A percentile compares a stretch with the other conserved stretches of the same genome.
phyloP scores from a whole-genome alignment of 2,113 vertebrate species.

The Pyrgilauda ruficollis region DNA sequence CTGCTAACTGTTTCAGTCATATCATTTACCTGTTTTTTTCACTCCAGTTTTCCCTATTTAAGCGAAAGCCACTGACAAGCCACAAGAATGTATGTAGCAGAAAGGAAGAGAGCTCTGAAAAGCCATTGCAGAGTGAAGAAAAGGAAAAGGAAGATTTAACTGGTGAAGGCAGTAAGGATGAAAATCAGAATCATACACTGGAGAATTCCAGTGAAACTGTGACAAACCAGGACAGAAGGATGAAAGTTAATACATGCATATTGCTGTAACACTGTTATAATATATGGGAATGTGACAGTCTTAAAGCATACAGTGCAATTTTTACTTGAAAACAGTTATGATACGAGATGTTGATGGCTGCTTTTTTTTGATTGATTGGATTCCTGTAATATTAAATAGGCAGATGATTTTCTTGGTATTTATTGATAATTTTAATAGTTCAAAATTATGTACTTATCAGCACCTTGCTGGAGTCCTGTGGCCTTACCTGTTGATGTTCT shows the following conservation, averaged over 20 bases:
- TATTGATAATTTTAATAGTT: constrained; percentile 67
- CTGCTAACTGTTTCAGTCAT: neutral
- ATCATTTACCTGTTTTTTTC: neutral
- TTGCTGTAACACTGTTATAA: constrained; percentile 59
- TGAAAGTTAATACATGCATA: constrained; percentile 66
- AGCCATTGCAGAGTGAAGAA: constrained; percentile 36
- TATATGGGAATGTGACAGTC: constrained; percentile 19
- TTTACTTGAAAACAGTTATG: constrained; percentile 71
- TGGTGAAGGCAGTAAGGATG: constrained; percentile 56
- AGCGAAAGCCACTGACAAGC: constrained; percentile 45
- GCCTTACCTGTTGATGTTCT: constrained; percentile 72
- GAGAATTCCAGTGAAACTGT: constrained; percentile 50
- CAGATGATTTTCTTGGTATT: constrained; percentile 61
- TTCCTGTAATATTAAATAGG: constrained; percentile 52
- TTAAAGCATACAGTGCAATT: constrained; percentile 42
- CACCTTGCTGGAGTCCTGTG: constrained; percentile 63
- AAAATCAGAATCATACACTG: constrained; percentile 52
- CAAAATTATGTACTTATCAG: constrained; percentile 19
- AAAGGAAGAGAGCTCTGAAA: constrained; percentile 43
- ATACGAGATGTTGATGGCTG: constrained; percentile 30
- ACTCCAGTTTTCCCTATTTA: constrained; percentile 75
- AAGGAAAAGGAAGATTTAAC: constrained; percentile 48
- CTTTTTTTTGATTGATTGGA: constrained; percentile 27
- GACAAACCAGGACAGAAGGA: constrained; percentile 50
- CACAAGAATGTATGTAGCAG: constrained; percentile 56